Base-by-base conservation (phyloP, 2,888 invertebrate species). In the Physocephala rufipes region DNA sequence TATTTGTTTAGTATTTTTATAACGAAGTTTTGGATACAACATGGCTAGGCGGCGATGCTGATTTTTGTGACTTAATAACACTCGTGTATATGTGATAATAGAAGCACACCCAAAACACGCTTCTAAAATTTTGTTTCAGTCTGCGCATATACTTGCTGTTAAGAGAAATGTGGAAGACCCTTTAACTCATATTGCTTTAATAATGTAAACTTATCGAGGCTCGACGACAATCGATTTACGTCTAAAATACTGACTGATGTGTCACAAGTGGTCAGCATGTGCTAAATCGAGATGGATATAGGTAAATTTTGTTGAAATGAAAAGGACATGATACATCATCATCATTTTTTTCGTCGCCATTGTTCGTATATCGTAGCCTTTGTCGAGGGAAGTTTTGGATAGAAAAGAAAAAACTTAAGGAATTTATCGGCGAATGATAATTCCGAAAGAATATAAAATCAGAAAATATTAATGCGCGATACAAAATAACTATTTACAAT, bases 301-400 rank as follows among this genome's bases (percentile, higher is more conserved):
- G 45, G 58, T 47, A 67, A 68, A 13, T 24, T 0, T 24, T 47
- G n/a, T 47, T 47, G 2, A 67, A 51, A 45, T 21, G 65, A 74
- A 69, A 59, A 67, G 70, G 73, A 70, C 21, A 53, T 59, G 61
- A 13, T 61, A 19, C 36, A 61, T 69, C 76, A 65, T 71, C 75
- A 73, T 73, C 70, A 72, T 21, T 59, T 67, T 75, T 72, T 73
- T 74, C 71, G 77, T 78, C 78, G 78, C 77, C 78, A 77, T 78
- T 78, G 77, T 77, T 78, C 78, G 73, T 75, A 75, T 71, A 67
- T 80, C 80, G 77, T 81, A 76, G 73, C 70, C 61, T 67, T 58
- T 53, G 69, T 65, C 43, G 70, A 78, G 79, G 79, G 78, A 77
- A 73, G 49, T 65, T 66, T 66, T n/a, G 58, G 45, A 21, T 5